phyloP scores from a whole-genome alignment of 2,113 vertebrate species.

The Machaerirhynchus nigripectus region DNA sequence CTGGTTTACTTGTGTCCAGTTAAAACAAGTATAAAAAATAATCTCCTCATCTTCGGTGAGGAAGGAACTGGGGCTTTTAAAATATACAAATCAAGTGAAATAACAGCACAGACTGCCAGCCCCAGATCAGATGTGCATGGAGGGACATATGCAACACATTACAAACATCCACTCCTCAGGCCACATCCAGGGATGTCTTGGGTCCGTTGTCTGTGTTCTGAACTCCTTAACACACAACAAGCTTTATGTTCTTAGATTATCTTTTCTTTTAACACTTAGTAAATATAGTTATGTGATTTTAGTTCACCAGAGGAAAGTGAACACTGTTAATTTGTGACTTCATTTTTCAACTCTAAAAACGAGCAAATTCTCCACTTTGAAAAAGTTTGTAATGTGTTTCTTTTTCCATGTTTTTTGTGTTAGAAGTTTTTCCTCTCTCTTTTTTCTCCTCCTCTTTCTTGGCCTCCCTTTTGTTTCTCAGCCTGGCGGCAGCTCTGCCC shows the following conservation, averaged over 20 bases:
- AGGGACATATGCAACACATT: neutral
- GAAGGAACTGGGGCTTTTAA: neutral
- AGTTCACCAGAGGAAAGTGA: neutral
- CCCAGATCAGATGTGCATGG: neutral
- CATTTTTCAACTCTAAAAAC: neutral
- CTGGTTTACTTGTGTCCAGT: neutral
- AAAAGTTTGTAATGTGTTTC: rapidly evolving
- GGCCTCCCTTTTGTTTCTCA: neutral
- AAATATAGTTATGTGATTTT: neutral
- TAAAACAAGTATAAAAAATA: constrained; percentile 27
- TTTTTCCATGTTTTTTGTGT: neutral
- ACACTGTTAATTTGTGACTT: neutral
- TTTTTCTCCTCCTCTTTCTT: neutral
- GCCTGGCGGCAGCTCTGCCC: neutral
- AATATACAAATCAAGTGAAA: constrained; percentile 31
- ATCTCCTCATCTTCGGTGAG: neutral
- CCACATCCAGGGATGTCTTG: neutral
- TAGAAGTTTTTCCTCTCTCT: neutral
- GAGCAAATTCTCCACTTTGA: neutral
- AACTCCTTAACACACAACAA: neutral
- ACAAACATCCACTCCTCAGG: neutral
- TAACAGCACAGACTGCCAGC: neutral
- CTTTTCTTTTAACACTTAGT: neutral
- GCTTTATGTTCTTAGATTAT: neutral
- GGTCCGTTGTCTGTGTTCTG: neutral